Base-by-base conservation (phyloP, 2,113 vertebrate genomes). In the Melanerpes aurifrons region DNA sequence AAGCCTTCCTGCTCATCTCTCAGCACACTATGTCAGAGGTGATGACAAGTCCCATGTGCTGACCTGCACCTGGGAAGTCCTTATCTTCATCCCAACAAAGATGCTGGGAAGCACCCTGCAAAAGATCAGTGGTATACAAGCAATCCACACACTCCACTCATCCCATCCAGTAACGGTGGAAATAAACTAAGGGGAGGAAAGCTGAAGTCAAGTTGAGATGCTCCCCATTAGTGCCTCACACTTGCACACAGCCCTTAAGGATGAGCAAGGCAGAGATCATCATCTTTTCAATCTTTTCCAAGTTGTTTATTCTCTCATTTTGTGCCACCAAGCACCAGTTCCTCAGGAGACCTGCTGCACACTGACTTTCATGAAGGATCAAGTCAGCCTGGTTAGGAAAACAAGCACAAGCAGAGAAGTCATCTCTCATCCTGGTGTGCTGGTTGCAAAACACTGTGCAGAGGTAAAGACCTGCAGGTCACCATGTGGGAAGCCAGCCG, bases 381-480 rank as follows among this genome's bases (percentile, higher is more conserved):
- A 0, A 69, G 16, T 37, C 62, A 89, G 31, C 32, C 48, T 15
- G 20, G 25, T 58, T 54, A 16, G 22, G 43, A 88, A 69, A 78
- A 80, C 40, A 70, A 62, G 26, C 28, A 35, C 1, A 14, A 75
- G 31, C 22, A 74, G 24, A 84, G 10, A 82, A 91, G 76, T 24
- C 10, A 25, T 35, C 72, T 76, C 72, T 62, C 6, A 1, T 19
- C 37, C 69, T 0, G 0, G 45, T 0, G 0, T 57, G 62, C 57
- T 6, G 0, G 15, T 93, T 96, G 75, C 5, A 10, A 94, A 95
- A 91, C 15, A 6, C 18, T 6, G 19, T 10, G 50, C 31, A 89
- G 53, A 91, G 47, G 53, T 80, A 61, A 86, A 93, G 37, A 54
- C 62, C 69, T 78, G 48, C 62, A 81, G 76, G 80, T 82, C 75